phyloP scores from a whole-genome alignment of 23 tunicate genomes.

The Aplidium turbinatum region DNA sequence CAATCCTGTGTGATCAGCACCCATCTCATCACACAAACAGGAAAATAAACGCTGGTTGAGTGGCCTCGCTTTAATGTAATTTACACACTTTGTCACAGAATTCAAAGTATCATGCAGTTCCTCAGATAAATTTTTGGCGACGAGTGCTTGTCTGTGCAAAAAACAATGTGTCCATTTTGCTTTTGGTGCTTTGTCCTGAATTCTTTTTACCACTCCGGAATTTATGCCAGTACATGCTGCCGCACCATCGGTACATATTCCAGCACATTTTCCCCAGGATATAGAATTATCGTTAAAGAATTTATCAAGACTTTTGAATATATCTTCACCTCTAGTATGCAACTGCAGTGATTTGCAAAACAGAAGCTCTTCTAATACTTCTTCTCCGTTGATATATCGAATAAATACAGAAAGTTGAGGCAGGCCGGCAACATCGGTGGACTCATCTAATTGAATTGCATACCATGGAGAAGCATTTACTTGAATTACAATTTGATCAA shows the following conservation, averaged over 20 bases:
- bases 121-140: conserved; percentile 49
- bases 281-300: conserved; percentile 35
- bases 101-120: conserved; percentile 54
- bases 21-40: conserved; percentile 51
- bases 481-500: conserved; percentile 46
- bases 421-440: conserved; percentile 40
- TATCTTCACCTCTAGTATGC: conserved; percentile 59
- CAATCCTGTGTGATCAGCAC: conserved; percentile 54
- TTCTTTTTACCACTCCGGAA: conserved; percentile 54
- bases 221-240: conserved; percentile 57
- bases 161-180: conserved; percentile 57
- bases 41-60: conserved; percentile 50
- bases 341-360: conserved; percentile 53
- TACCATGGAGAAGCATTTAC: conserved; percentile 27
- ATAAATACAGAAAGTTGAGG: conserved; percentile 40
- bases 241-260: conserved; percentile 56
- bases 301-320: conserved; percentile 30
- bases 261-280: conserved; percentile 44
- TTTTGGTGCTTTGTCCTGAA: conserved; percentile 55
- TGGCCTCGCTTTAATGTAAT: conserved; percentile 54
- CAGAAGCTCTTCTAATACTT: conserved; percentile 42
- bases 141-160: conserved; percentile 54
- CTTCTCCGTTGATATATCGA: conserved; percentile 24
- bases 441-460: conserved; percentile 28
- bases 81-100: conserved; percentile 56